Conservation (phyloP, 2,888 invertebrate genomes). For the Teleogryllus oceanicus region DNA sequence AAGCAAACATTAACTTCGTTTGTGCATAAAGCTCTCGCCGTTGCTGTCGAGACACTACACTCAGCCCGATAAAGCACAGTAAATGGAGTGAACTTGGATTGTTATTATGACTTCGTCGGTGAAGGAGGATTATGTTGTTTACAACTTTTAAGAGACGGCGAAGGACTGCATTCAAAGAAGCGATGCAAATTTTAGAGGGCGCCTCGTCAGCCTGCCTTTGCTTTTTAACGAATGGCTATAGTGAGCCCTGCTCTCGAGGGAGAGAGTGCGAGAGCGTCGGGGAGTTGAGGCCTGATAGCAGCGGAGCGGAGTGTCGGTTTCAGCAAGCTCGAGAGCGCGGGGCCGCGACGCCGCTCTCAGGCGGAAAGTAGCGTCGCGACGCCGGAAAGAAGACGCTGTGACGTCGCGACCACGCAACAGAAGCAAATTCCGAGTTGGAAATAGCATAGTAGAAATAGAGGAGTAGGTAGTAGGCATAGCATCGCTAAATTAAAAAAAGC, state of each 20-base stretch:
- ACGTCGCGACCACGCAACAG: too few relatives aligned
- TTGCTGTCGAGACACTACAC: neutral
- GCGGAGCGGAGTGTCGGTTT: too few relatives aligned
- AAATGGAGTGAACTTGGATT: conserved; percentile 3
- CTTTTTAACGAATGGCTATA: conserved; percentile 1
- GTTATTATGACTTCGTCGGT: neutral
- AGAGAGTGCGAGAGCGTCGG: too few relatives aligned
- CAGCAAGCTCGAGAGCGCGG: too few relatives aligned
- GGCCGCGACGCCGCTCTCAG: too few relatives aligned
- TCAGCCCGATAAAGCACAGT: neutral
- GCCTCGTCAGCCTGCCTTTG: neutral
- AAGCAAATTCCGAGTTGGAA: too few relatives aligned
- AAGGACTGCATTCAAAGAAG: neutral
- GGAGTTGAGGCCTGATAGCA: too few relatives aligned
- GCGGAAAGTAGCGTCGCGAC: too few relatives aligned
- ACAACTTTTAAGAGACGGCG: conserved; percentile 6
- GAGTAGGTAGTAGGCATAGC: too few relatives aligned
- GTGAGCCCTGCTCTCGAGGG: neutral
- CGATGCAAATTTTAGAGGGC: neutral
- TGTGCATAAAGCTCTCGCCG: neutral
- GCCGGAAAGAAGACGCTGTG: too few relatives aligned
- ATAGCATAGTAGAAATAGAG: too few relatives aligned
- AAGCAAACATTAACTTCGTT: neutral
- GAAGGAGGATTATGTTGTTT: neutral
- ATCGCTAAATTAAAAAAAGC: too few relatives aligned